A percentile compares a stretch with the other conserved stretches of the same genome.
These are phyloP conservation scores for Percopsis transmontana DNA, from an alignment of 2,113 vertebrate species.

Conservation along the genomic window DNA sequence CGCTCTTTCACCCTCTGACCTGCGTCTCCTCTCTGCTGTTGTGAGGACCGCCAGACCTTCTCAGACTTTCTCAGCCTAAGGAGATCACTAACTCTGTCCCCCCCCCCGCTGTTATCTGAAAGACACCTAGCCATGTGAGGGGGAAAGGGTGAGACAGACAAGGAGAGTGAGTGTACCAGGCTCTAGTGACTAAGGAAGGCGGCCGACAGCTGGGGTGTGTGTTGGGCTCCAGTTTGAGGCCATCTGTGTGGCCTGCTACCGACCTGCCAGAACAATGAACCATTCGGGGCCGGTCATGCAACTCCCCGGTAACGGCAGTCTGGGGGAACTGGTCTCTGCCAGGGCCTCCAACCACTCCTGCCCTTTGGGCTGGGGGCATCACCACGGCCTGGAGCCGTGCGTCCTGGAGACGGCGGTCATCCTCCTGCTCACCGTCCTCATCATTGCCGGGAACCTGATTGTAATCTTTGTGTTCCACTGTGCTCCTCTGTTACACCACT, in stretches of 20 bases:
- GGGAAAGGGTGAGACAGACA: constrained; percentile 28
- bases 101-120: constrained; percentile 64
- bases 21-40: constrained; percentile 40
- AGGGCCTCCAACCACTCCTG: constrained; percentile 87
- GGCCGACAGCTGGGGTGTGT: constrained; percentile 20
- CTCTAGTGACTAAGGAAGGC: constrained; percentile 52
- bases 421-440: constrained; percentile 93
- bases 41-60: constrained; percentile 25
- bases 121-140: constrained; percentile 69
- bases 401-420: constrained; percentile 93
- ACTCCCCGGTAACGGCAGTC: constrained; percentile 83
- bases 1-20: constrained; percentile 2
- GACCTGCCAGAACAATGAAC: constrained; percentile 87
- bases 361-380: constrained; percentile 92
- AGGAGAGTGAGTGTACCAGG: constrained; percentile 40
- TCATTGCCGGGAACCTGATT: constrained; percentile 94
- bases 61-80: too few species aligned
- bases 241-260: constrained; percentile 61
- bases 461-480: constrained; percentile 99
- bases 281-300: constrained; percentile 77
- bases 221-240: constrained; percentile 50
- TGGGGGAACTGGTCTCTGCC: constrained; percentile 70
- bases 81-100: constrained; percentile 39
- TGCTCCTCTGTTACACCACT: constrained; percentile 94
- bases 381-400: constrained; percentile 86